Base-by-base conservation (phyloP, 2,888 invertebrate genomes). In the Cremastobaeus sp. region DNA sequence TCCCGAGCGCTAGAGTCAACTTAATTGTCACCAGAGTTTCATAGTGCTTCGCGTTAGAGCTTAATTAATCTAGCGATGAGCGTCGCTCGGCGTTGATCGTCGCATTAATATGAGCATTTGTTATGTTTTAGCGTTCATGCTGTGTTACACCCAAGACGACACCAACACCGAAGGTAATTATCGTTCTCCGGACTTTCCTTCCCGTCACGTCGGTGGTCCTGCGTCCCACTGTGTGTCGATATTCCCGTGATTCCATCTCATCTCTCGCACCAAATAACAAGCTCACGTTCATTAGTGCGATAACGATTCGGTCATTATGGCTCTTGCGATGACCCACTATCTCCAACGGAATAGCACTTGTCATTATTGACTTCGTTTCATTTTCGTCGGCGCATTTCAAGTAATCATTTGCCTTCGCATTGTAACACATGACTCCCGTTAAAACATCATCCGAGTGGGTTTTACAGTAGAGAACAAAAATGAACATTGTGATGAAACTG, bases 61-160 rank as follows among this genome's bases (percentile, higher is more conserved):
- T 81, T 79, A 74, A 81, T 78, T 81, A 81, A 80, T 78, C 69
- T 71, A 78, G 78, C 76, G 52, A 66, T 74, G 75, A 78, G 20
- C 28, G 3, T 6, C 17, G 25, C 37, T 59, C 59, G 52, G 11
- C 50, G 28, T 43, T 43, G 6, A 47, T 30, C 43, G 37, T 39
- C n/a, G 21, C 43, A 76, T 55, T 76, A 39, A 78, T 37, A 32
- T 71, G 45, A 77, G 65, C 80, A 81, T 82, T 85, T 88, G 85
- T 89, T 91, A 89, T 91, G 90, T 93, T 94, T 88, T 93, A 95
- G 95, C 95, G 89, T 95, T 95, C 93, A 95, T 95, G 95, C 92
- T 95, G 91, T 95, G 95, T 92, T 95, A 95, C 91, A 95, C 95
- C 84, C 95, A 95, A 91, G 95, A 95, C 91, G 95, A 95, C 89